Percentiles rank a stretch among this genome's conserved stretches.
Evolutionary conservation across 2,113 vertebrate species (phyloP).

Genomic region (Rana temporaria): DNA sequence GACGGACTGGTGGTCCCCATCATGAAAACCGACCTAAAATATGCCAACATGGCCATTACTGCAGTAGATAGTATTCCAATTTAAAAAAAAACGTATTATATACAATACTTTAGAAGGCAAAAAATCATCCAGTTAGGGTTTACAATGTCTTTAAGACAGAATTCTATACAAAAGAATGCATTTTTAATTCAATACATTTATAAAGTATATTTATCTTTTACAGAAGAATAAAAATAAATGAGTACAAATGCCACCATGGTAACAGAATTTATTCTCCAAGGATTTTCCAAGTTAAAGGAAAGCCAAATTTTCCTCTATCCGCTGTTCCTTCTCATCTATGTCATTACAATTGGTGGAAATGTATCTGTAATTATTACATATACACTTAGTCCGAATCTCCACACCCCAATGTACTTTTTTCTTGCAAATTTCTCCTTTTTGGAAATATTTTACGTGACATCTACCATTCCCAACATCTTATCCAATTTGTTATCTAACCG

Average conservation of each 20-base stretch:
- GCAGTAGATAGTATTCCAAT: no score
- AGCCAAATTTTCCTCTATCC: background rate
- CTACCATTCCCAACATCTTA: slow-evolving; percentile 9
- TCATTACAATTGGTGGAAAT: background rate
- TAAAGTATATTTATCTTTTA: background rate
- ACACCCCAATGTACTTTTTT: slow-evolving; percentile 34
- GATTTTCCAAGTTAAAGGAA: background rate
- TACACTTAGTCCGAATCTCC: slow-evolving; percentile 7
- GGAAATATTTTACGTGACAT: slow-evolving; percentile 7
- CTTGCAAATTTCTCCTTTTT: slow-evolving; percentile 18
- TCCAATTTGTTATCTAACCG: background rate
- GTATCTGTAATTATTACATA: background rate
- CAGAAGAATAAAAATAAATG: slow-evolving; percentile 2
- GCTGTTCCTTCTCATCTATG: background rate
- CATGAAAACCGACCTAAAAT: no score
- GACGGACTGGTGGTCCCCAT: no score
- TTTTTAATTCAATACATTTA: no score
- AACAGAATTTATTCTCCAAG: slow-evolving; percentile 22
- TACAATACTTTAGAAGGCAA: no score
- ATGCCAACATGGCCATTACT: no score
- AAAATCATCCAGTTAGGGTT: no score
- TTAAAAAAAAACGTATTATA: no score
- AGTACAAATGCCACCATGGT: background rate
- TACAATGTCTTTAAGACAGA: no score
- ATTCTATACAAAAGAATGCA: no score